Percentiles rank a stretch among this genome's conserved stretches.
Conservation (phyloP, 2,888 invertebrate genomes). For the Sinelater perroti region DNA sequence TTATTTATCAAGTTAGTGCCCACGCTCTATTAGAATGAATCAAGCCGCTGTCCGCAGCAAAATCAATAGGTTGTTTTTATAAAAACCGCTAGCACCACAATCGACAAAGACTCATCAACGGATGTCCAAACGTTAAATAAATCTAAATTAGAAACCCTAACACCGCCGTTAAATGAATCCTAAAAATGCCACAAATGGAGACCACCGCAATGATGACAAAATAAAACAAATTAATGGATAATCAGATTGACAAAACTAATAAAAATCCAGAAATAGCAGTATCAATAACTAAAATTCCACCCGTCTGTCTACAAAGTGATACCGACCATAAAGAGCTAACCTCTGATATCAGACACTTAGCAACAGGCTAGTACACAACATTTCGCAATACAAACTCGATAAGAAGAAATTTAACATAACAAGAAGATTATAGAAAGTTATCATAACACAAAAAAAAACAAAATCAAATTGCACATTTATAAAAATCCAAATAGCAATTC, state of each 20-base stretch:
- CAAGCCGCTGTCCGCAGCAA: too few species aligned
- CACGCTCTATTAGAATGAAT: background rate
- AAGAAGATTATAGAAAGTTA: slow-evolving; percentile 9
- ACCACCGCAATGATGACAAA: slow-evolving; percentile 1
- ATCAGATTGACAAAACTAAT: background rate
- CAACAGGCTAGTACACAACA: background rate
- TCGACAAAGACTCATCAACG: background rate
- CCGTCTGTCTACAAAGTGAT: slow-evolving; percentile 4
- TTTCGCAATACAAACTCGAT: background rate
- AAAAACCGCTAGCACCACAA: background rate
- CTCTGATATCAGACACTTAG: background rate
- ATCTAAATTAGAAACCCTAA: background rate
- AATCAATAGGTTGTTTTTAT: background rate
- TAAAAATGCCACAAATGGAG: slow-evolving; percentile 2
- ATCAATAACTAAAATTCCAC: background rate
- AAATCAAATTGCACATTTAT: slow-evolving; percentile 5
- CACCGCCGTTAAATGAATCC: too few species aligned
- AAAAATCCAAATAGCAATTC: background rate
- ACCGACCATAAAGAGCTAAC: slow-evolving; percentile 1
- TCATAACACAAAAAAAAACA: background rate
- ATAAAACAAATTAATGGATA: slow-evolving; percentile 1
- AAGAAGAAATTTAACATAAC: slow-evolving; percentile 3
- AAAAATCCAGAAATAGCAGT: slow-evolving; percentile 6
- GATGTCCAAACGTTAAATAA: background rate
- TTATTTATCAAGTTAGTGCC: too few species aligned